A percentile compares a stretch with the other conserved stretches of the same genome.
These are phyloP conservation scores for Ectemnius continuus DNA, from an alignment of 2,888 invertebrate species.

Conservation along the genomic window DNA sequence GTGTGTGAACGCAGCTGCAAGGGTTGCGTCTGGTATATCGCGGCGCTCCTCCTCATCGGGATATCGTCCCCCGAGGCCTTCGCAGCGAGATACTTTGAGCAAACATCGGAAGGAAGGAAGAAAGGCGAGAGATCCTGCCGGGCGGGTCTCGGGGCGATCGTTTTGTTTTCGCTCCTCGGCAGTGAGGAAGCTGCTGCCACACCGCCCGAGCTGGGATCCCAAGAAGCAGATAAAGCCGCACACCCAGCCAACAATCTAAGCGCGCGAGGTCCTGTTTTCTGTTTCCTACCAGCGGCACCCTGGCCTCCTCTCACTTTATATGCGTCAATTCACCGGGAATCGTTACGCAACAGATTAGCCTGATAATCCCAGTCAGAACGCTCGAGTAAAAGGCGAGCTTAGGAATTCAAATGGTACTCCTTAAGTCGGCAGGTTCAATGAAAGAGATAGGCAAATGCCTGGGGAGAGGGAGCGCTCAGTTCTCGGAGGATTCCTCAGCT, in stretches of 20 bases:
- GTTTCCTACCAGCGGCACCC: conserved; percentile 13
- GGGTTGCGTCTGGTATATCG: conserved; percentile 30
- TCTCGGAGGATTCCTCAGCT: conserved; percentile 4
- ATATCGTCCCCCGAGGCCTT: conserved; percentile 52
- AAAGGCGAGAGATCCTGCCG: conserved; percentile 49
- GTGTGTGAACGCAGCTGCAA: conserved; percentile 68
- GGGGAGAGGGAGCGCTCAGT: not conserved
- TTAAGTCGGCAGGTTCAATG: not conserved
- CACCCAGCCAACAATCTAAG: conserved; percentile 6
- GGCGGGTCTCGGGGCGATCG: conserved; percentile 43
- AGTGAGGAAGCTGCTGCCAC: conserved; percentile 22
- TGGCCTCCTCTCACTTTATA: conserved; percentile 17
- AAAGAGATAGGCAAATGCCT: not conserved
- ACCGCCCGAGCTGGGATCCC: conserved; percentile 20
- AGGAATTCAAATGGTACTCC: not conserved
- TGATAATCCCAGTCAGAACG: conserved; percentile 5
- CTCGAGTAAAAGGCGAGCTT: not conserved
- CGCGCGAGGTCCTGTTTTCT: conserved; percentile 22
- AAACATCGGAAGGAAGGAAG: conserved; percentile 58
- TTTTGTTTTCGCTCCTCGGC: conserved; percentile 48
- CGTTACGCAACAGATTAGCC: conserved; percentile 26
- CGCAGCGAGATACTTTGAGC: conserved; percentile 63
- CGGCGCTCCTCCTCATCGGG: conserved; percentile 47
- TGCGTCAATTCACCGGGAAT: conserved; percentile 47
- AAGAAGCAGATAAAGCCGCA: not conserved